phyloP scores from a whole-genome alignment of 2,888 invertebrate species.

The Psylliodes chrysocephalus region DNA sequence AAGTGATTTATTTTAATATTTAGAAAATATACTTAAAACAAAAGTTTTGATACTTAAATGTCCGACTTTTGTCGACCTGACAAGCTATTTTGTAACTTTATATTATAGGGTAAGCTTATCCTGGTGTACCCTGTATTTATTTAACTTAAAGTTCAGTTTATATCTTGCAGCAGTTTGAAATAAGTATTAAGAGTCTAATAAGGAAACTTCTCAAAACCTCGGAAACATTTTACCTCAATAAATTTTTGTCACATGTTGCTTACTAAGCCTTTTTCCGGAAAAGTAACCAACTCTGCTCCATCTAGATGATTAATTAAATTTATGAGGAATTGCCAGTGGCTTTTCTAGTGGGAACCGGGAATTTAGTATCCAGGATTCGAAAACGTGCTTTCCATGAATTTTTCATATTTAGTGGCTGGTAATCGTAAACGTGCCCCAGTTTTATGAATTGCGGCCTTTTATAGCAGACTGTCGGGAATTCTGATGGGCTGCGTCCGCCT shows the following conservation, averaged over 20 bases:
- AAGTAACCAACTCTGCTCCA: constrained; percentile 36
- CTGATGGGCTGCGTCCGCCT: constrained; percentile 21
- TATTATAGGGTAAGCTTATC: too few relatives aligned
- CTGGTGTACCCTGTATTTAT: too few relatives aligned
- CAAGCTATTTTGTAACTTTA: too few relatives aligned
- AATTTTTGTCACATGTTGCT: constrained; percentile 38
- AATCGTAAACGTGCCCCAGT: constrained; percentile 41
- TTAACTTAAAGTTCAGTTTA: too few relatives aligned
- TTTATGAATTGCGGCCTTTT: constrained; percentile 36
- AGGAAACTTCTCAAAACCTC: background rate
- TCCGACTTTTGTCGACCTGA: too few relatives aligned
- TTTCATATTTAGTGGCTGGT: constrained; percentile 44
- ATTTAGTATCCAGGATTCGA: constrained; percentile 40
- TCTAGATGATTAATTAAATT: constrained; percentile 39
- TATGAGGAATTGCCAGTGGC: constrained; percentile 36
- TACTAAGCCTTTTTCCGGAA: constrained; percentile 25
- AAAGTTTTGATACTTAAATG: too few relatives aligned
- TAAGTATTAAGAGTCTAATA: too few relatives aligned
- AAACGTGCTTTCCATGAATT: constrained; percentile 44
- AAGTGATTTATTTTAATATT: too few relatives aligned
- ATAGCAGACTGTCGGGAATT: constrained; percentile 32
- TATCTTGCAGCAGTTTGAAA: too few relatives aligned
- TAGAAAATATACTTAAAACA: too few relatives aligned
- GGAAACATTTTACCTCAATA: background rate
- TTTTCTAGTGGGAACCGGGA: constrained; percentile 4